A percentile compares a stretch with the other conserved stretches of the same genome.
These are phyloP conservation scores for Caenorhabditis doughertyi DNA, from an alignment of 2,888 invertebrate genomes.

Conservation along the genomic window DNA sequence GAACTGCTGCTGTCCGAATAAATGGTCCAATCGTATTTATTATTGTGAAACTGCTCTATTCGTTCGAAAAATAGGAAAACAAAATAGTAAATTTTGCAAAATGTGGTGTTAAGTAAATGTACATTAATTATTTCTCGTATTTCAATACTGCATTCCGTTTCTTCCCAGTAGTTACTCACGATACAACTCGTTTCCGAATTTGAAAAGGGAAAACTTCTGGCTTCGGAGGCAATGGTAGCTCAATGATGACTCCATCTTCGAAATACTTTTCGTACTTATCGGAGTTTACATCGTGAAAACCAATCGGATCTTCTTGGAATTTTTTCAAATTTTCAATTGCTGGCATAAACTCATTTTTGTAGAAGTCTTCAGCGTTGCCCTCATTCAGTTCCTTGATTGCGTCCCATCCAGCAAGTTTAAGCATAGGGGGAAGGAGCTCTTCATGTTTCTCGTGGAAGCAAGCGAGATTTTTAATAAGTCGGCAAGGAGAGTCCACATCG, in stretches of 20 bases:
- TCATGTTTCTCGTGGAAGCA: conserved; percentile 2
- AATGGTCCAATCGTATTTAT: no score
- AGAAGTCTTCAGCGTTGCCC: background rate
- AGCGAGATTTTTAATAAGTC: background rate
- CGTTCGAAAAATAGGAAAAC: no score
- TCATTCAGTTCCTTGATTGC: background rate
- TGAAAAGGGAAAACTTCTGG: conserved; percentile 39
- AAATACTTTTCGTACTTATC: conserved; percentile 11
- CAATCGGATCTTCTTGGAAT: background rate
- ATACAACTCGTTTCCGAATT: background rate
- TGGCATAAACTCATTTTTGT: conserved; percentile 6
- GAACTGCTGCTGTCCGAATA: no score
- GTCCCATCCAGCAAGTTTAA: background rate
- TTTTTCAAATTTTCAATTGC: conserved; percentile 10
- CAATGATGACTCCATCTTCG: background rate
- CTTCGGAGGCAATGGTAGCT: conserved; percentile 16
- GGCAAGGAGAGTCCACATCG: background rate
- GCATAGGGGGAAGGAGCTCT: background rate
- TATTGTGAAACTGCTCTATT: no score
- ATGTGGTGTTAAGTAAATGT: no score
- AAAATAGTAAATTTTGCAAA: no score
- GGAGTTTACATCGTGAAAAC: background rate
- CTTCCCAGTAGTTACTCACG: background rate
- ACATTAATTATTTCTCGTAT: no score
- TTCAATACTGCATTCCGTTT: no score